phyloP scores from a whole-genome alignment of 2,113 vertebrate species.

The Semicossyphus pulcher region DNA sequence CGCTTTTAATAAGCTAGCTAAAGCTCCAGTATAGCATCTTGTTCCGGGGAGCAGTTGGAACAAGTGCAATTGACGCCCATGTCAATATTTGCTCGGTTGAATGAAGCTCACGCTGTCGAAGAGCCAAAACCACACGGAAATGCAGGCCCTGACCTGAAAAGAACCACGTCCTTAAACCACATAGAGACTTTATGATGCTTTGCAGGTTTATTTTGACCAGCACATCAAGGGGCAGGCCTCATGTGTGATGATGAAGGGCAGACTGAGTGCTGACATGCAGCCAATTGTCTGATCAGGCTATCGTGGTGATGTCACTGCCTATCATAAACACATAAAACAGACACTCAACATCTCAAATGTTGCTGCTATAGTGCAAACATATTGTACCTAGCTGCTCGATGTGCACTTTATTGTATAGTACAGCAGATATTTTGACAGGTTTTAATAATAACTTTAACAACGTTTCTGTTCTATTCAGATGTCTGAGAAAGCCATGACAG shows the following conservation, averaged over 20 bases:
- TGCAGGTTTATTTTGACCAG: neutral
- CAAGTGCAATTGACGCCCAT: conserved; percentile 75
- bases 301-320: conserved; percentile 43
- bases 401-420: too few species aligned
- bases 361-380: neutral
- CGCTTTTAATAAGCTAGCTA: conserved; percentile 27
- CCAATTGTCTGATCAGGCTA: neutral
- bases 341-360: neutral
- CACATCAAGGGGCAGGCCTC: conserved; percentile 32
- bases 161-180: neutral
- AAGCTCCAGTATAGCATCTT: conserved; percentile 52
- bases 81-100: conserved; percentile 69
- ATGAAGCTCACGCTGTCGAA: neutral
- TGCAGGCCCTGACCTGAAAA: neutral
- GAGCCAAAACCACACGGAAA: neutral
- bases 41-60: conserved; percentile 75
- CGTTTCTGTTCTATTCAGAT: too few species aligned
- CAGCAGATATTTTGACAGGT: too few species aligned
- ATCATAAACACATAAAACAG: conserved; percentile 2
- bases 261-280: conserved; percentile 16
- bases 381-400: neutral
- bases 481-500: too few species aligned
- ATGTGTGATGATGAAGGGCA: conserved; percentile 16
- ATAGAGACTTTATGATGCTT: neutral
- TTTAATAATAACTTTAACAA: too few species aligned